Conservation (phyloP, 2,113 vertebrate species). For the Cryptotis parvus region DNA sequence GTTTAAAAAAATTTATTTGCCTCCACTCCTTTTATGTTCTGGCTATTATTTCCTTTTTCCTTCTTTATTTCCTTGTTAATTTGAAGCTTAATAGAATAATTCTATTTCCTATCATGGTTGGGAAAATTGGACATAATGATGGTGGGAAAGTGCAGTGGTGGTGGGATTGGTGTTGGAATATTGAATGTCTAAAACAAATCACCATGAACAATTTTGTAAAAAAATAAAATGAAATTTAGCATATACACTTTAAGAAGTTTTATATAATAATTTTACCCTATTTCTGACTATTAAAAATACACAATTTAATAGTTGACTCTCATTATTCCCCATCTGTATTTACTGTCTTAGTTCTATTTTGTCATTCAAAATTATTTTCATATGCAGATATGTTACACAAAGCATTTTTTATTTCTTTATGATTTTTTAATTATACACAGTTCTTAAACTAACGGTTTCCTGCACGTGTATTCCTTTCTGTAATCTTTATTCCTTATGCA, state of each 20-base stretch:
- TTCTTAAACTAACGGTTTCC: too few relatives aligned
- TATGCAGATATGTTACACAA: too few relatives aligned
- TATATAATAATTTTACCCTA: not conserved
- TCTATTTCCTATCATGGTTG: not conserved
- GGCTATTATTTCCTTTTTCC: not conserved
- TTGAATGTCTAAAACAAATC: too few relatives aligned
- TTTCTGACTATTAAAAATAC: not conserved
- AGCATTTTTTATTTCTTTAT: too few relatives aligned
- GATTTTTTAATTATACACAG: too few relatives aligned
- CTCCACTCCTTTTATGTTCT: not conserved
- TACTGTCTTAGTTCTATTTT: not conserved
- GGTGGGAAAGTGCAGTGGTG: too few relatives aligned
- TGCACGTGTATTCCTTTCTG: too few relatives aligned
- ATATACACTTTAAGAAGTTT: not conserved
- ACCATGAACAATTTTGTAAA: too few relatives aligned
- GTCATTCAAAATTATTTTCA: not conserved
- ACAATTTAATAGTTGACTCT: too few relatives aligned
- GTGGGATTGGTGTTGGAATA: too few relatives aligned
- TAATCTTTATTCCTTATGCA: too few relatives aligned
- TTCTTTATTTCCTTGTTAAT: constrained; percentile 7
- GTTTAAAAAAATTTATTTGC: not conserved
- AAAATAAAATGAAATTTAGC: constrained; percentile 20
- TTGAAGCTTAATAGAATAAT: not conserved
- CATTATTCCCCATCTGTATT: not conserved
- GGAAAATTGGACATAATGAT: too few relatives aligned